phyloP scores from a whole-genome alignment of 2,888 invertebrate species.

The Boloria selene region DNA sequence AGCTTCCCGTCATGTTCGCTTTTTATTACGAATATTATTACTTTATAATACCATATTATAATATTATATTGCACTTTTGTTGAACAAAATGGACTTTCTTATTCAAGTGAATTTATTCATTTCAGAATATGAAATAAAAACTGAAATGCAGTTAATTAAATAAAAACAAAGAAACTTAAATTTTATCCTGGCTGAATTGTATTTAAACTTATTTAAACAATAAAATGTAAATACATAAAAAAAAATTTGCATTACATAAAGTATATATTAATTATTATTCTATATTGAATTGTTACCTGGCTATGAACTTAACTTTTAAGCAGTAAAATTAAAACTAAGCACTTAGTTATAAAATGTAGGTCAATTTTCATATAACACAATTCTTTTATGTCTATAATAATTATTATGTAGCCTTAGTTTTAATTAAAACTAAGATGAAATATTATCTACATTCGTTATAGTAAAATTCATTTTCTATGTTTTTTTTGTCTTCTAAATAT shows the following conservation, averaged over 20 bases:
- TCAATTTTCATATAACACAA: neutral
- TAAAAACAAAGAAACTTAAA: neutral
- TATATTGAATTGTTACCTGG: no score
- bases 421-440: no score
- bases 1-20: constrained; percentile 16
- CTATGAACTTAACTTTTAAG: neutral
- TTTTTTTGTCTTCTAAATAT: no score
- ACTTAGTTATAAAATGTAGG: constrained; percentile 1
- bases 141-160: neutral
- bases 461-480: no score
- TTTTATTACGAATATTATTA: constrained; percentile 17
- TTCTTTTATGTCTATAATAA: no score
- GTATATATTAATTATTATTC: no score
- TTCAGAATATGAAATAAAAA: neutral
- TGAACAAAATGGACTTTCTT: constrained; percentile 3
- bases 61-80: constrained; percentile 15
- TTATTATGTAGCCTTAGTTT: no score
- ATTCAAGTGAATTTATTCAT: neutral
- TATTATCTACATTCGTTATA: no score
- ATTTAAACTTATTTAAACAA: no score
- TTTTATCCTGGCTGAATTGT: no score
- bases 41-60: constrained; percentile 13
- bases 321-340: neutral
- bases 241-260: no score
- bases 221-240: no score